Percentiles rank a stretch among this genome's conserved stretches.
These are phyloP conservation scores for Natator depressus DNA, from an alignment of 2,113 vertebrate genomes.

Conservation along the genomic window DNA sequence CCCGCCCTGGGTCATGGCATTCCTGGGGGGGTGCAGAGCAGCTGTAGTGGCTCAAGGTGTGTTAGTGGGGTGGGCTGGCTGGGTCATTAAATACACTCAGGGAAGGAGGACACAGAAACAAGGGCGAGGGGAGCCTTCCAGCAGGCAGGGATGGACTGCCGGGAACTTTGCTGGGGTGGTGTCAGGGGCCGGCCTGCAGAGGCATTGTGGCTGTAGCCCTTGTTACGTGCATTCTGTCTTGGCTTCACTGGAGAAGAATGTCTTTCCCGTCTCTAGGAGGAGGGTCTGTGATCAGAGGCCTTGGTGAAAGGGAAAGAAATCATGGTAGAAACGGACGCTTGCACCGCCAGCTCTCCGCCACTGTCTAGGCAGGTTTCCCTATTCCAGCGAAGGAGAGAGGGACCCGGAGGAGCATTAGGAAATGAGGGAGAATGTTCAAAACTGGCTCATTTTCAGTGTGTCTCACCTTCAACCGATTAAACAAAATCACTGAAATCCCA, in stretches of 20 bases:
- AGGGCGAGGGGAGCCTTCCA: not conserved
- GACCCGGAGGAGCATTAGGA: too few species aligned
- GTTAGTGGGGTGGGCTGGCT: not conserved
- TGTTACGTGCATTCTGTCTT: not conserved
- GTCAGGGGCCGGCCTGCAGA: too few species aligned
- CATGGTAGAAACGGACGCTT: too few species aligned
- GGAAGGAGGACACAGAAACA: not conserved
- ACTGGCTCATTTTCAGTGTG: not conserved
- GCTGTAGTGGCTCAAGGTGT: too few species aligned
- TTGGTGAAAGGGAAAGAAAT: too few species aligned
- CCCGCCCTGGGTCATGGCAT: too few species aligned
- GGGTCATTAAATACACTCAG: not conserved
- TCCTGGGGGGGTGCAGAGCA: too few species aligned
- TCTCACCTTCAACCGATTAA: not conserved
- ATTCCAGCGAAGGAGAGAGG: not conserved
- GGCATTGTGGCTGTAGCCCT: not conserved
- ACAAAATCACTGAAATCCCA: not conserved
- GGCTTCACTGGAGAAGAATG: not conserved
- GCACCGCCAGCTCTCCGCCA: too few species aligned
- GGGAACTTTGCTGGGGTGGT: too few species aligned
- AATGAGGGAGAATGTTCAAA: not conserved
- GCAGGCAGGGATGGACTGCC: not conserved
- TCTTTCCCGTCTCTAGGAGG: not conserved
- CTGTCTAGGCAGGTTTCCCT: not conserved
- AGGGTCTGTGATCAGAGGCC: too few species aligned